Base-by-base conservation (phyloP, 2,888 invertebrate genomes). In the Apotomis capreana region DNA sequence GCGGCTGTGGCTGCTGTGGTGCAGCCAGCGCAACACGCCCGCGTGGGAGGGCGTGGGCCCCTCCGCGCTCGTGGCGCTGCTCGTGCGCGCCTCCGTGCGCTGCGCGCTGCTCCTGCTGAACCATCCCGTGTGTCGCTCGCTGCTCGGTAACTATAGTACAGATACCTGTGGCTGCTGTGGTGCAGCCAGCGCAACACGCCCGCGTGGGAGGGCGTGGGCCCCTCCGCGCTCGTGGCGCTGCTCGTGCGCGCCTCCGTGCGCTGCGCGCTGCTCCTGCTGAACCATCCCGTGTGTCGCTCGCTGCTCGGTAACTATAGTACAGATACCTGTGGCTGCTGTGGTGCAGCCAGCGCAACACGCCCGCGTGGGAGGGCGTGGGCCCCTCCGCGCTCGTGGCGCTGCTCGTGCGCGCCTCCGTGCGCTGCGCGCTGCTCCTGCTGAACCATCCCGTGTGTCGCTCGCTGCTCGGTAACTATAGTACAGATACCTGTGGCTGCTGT, bases 1-100 rank as follows among this genome's bases (percentile, higher is more conserved):
- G 5, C 85, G 90, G 0, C 76, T 92, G 6, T 79, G 83, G 65
- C 75, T 69, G 0, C 60, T 92, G 12, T 88, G 89, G 70, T 70
- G 79, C 0, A 60, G 82, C 0, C 85, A 87, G 52, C 81, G 88
- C 0, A 77, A 83, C 76, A 76, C 80, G 3, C 75, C 82, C 0
- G 78, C 87, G 12, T 91, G 91, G 91, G 88, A 83, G 69, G 86
- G 83, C 12, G 88, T 86, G 13, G 84, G 86, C 0, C 85, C 89
- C 0, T 80, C 80, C 0, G 75, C 89, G 0, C 76, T 86, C 5
- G 86, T 86, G 36, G 75, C 83, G 12, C 79, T 91, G 12, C 83
- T 91, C 68, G 81, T 88, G 54, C 83, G 88, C 40, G 87, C 84
- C 0, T 82, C 84, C 67, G 79, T 83, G 1, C 80, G 87, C 69